Conservation (phyloP, 2,888 invertebrate genomes). For the Sceliomorpha sp. region DNA sequence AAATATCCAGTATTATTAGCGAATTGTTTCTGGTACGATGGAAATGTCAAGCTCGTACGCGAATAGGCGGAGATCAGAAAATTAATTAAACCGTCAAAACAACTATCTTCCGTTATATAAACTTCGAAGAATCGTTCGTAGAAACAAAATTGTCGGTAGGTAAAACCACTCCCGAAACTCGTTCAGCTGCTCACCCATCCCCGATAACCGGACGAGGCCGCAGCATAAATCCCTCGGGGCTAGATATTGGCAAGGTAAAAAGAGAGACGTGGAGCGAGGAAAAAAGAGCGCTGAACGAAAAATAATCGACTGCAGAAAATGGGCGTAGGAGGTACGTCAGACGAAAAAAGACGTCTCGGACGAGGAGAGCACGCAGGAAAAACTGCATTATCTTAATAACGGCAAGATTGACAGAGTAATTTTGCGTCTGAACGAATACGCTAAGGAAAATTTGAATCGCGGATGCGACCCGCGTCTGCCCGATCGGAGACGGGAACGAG, state of each 20-base stretch:
- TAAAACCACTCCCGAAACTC: conserved; percentile 65
- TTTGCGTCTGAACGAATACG: conserved; percentile 15
- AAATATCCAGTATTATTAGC: too few relatives aligned
- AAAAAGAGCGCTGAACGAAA: conserved; percentile 31
- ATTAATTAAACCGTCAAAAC: conserved; percentile 30
- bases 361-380: conserved; percentile 13
- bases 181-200: conserved; percentile 29
- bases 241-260: conserved; percentile 62
- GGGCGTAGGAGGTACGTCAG: conserved; percentile 24
- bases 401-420: conserved; percentile 32
- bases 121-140: conserved; percentile 12
- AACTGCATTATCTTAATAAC: conserved; percentile 30
- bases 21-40: too few relatives aligned
- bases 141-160: conserved; percentile 66
- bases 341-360: conserved; percentile 24
- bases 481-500: too few relatives aligned
- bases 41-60: not conserved
- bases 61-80: conserved; percentile 14
- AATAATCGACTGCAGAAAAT: conserved; percentile 40
- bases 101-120: conserved; percentile 20
- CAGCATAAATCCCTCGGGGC: conserved; percentile 64
- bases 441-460: conserved; percentile 13
- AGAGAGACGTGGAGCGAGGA: conserved; percentile 36
- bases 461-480: not conserved
- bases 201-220: conserved; percentile 39